These are phyloP conservation scores for Acrossocheilus fasciatus DNA, from an alignment of 2,797 vertebrate species.

Conservation along the genomic window DNA sequence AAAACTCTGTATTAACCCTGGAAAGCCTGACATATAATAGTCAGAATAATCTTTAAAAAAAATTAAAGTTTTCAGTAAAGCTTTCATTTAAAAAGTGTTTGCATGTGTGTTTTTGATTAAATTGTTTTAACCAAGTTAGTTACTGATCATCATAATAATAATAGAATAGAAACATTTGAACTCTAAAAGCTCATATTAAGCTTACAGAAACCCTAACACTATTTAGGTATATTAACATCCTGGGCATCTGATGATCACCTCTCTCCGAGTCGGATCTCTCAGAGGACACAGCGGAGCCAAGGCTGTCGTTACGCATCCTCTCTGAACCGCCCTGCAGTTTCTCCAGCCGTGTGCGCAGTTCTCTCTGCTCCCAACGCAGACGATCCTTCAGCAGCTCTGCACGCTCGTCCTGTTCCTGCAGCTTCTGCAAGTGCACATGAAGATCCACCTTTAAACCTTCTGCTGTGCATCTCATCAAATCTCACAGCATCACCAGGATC, in stretches of 20 bases:
- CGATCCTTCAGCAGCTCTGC: constrained; percentile 84
- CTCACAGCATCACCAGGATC: neutral
- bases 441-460: neutral
- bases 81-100: neutral
- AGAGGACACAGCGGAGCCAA: constrained; percentile 89
- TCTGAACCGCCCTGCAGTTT: constrained; percentile 81
- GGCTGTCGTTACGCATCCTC: constrained; percentile 85
- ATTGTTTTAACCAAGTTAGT: neutral
- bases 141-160: neutral
- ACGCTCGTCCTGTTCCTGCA: constrained; percentile 89
- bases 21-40: neutral
- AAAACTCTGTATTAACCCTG: neutral
- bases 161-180: too few species aligned
- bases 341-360: constrained; percentile 83
- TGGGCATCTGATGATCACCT: constrained; percentile 72
- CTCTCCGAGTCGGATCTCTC: constrained; percentile 90
- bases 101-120: neutral
- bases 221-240: neutral
- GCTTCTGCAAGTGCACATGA: constrained; percentile 77
- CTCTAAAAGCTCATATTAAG: neutral
- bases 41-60: neutral
- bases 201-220: neutral
- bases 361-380: constrained; percentile 85
- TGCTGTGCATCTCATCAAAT: neutral
- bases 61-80: neutral